Evolutionary conservation across 2,888 invertebrate genomes (phyloP), one percentile per base, ranked within the genome.

Genomic region (Gandaritis pyraliata): DNA sequence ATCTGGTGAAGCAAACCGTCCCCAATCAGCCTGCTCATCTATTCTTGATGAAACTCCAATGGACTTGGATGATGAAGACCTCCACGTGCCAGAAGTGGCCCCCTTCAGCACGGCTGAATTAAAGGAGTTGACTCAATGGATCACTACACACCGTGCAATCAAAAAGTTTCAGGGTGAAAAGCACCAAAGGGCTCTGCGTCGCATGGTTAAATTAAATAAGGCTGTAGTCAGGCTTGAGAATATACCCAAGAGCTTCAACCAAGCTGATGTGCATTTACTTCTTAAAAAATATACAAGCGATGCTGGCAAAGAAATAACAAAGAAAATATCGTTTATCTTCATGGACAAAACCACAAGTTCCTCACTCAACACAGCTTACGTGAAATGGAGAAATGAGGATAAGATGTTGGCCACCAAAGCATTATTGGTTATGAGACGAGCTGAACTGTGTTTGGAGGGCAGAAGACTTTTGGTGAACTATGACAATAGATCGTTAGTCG

Each of bases 371-470:
- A 30, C 46, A 1, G 55, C 60, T 7, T 55, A 33, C 12, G 29
- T 61, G 0, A 61, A 55, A 50, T 61, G 45, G 45, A 38, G 13
- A 11, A n/a, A 39, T 6, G 7, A 8, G 1, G 39, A 55, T 18
- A 30, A 8, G 8, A 2, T 46, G 2, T 16, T 38, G 15, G 39
- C 15, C 2, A 2, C 50, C 0, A 61, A 61, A 15, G 36, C 43
- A 3, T 12, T 8, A 2, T 15, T 23, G 15, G 6, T 57, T 5
- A 7, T 57, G 13, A 41, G 16, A 10, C 30, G 16, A 33, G 49
- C 41, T 11, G 16, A 33, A 1, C 0, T 41, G 5, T 8, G 1
- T 11, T 11, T 47, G 12, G 29, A 30, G 7, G 49, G 47, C 12
- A 6, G 13, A 5, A 15, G 15, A 12, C 8, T 48, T 13, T 11